Percentiles rank a stretch among this genome's conserved stretches.
These are phyloP conservation scores for Pachycephala philippinensis DNA, from an alignment of 2,113 vertebrate species.

Conservation along the genomic window DNA sequence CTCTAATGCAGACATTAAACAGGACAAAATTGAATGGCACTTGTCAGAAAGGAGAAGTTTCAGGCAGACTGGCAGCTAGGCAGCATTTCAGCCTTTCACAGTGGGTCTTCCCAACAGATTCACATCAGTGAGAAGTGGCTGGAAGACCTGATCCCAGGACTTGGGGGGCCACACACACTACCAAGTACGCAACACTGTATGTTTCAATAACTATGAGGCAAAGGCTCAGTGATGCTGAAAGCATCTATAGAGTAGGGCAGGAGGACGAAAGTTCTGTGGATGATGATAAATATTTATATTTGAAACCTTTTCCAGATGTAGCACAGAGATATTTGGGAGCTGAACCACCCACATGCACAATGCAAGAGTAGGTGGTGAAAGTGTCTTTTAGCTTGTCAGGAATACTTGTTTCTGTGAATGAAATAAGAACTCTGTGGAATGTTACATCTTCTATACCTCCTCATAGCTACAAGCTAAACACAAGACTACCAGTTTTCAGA, in stretches of 20 bases:
- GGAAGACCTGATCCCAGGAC: background rate
- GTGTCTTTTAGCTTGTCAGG: background rate
- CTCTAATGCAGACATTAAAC: background rate
- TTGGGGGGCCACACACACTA: background rate
- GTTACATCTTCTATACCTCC: background rate
- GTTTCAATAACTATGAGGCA: background rate
- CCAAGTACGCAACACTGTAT: too few relatives aligned
- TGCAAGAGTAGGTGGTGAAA: background rate
- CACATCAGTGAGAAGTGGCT: background rate
- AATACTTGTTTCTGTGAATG: background rate
- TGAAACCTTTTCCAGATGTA: background rate
- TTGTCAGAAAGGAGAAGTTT: background rate
- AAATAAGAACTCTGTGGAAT: background rate
- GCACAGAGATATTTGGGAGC: background rate
- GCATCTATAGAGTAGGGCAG: background rate
- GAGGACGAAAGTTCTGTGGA: background rate
- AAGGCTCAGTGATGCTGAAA: background rate
- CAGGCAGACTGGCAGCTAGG: background rate
- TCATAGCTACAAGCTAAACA: background rate
- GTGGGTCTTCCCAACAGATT: background rate
- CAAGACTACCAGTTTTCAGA: background rate
- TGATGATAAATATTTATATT: background rate
- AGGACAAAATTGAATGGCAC: background rate
- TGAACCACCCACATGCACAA: background rate
- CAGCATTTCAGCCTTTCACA: background rate